Base-by-base conservation (phyloP, 1,140 invertebrate species). In the Vanessa atalanta region DNA sequence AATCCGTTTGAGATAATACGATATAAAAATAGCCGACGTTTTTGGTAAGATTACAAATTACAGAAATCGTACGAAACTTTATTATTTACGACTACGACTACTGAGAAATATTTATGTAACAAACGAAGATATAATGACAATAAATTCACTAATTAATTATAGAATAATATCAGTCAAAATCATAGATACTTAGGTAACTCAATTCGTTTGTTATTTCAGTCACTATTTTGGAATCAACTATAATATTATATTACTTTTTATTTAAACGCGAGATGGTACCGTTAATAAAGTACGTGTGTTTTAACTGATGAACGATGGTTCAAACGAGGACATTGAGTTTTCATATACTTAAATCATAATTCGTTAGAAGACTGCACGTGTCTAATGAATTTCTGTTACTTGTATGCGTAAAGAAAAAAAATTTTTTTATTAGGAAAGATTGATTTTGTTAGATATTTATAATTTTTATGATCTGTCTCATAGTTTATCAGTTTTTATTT, bases 41-140 rank as follows among this genome's bases (percentile, higher is more conserved):
- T 90, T 90, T 88, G 88, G 87, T 90, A 87, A 79, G 74, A 82
- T 84, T 83, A 84, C 50, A 79, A 77, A 77, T 76, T 81, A 79
- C 72, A 72, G 75, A 73, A 80, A 72, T 63, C 64, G 37, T 71
- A 51, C 65, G 69, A 65, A 65, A 78, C 69, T 61, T 69, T 20
- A 51, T 55, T 53, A 66, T 64, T 47, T 63, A 53, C 48, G 61
- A 72, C 64, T 75, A 81, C 16, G 71, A 69, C 80, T 82, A 85
- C 69, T 79, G 79, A 83, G 79, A 85, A 77, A 81, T 79, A 61
- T 68, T 75, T 51, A 74, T 72, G 55, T 81, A 85, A 87, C 79
- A 81, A 76, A 75, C 60, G 75, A 80, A 84, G 53, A 57, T 81
- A 83, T 57, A 81, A 81, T 71, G 73, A 83, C 82, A 79, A 78